phyloP scores from a whole-genome alignment of 2,888 invertebrate species.

The Electrophaes corylata region DNA sequence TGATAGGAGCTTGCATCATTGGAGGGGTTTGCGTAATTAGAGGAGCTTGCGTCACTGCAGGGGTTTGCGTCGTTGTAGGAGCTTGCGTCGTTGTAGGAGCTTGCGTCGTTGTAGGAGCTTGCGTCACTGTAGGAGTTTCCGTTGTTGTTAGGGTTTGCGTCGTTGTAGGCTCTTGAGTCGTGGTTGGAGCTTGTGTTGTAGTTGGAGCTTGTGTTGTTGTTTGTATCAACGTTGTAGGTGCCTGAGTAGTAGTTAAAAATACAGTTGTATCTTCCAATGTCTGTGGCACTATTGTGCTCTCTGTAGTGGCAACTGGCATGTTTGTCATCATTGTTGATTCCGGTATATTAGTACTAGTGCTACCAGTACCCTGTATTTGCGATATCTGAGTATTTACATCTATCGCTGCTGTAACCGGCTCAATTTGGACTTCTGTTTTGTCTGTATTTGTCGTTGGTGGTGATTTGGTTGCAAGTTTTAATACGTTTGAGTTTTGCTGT shows the following conservation, averaged over 20 bases:
- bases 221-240: slow-evolving; percentile 43
- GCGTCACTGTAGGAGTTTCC: slow-evolving; percentile 42
- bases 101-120: slow-evolving; percentile 37
- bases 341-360: slow-evolving; percentile 40
- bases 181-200: slow-evolving; percentile 33
- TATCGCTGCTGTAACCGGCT: slow-evolving; percentile 44
- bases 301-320: slow-evolving; percentile 41
- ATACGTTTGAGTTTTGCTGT: slow-evolving; percentile 70
- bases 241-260: slow-evolving; percentile 37
- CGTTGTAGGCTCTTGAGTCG: slow-evolving; percentile 35
- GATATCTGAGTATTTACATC: slow-evolving; percentile 33
- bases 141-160: slow-evolving; percentile 28
- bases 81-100: slow-evolving; percentile 29
- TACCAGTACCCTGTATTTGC: slow-evolving; percentile 48
- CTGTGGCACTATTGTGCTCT: slow-evolving; percentile 27
- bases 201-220: slow-evolving; percentile 46
- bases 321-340: slow-evolving; percentile 21
- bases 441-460: slow-evolving; percentile 53
- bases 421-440: slow-evolving; percentile 55
- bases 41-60: slow-evolving; percentile 34
- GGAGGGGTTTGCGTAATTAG: slow-evolving; percentile 37
- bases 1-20: slow-evolving; percentile 37
- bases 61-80: slow-evolving; percentile 40
- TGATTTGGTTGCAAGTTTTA: slow-evolving; percentile 70
- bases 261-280: slow-evolving; percentile 28